Evolutionary conservation across 2,888 invertebrate species (phyloP).

Genomic region (Hipparchia sbordonii): DNA sequence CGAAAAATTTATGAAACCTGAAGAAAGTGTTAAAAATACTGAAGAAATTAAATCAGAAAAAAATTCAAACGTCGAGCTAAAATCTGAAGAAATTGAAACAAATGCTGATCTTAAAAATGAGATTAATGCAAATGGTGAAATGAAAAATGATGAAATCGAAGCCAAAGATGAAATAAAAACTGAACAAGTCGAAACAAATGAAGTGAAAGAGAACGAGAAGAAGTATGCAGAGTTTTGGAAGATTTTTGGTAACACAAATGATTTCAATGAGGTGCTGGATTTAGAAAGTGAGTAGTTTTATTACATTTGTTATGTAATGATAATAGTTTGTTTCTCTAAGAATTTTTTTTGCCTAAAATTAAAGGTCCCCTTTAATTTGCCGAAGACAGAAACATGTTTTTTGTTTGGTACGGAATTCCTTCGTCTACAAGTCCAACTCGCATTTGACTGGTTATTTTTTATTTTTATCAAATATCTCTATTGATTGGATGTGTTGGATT

Average conservation of each 20-base stretch:
- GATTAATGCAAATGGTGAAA: neutral
- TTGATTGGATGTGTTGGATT: no score
- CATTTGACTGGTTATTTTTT: no score
- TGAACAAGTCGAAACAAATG: conserved; percentile 9
- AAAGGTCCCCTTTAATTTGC: no score
- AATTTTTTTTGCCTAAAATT: no score
- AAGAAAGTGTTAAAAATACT: neutral
- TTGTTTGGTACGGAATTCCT: no score
- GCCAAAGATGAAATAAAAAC: conserved; percentile 19
- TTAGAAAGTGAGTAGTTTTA: conserved; percentile 61
- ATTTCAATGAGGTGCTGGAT: conserved; percentile 68
- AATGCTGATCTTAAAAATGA: neutral
- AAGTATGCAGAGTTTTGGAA: conserved; percentile 54
- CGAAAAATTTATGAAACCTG: conserved; percentile 44
- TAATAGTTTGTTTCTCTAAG: no score
- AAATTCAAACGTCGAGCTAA: neutral
- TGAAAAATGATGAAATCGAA: neutral
- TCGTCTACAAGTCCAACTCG: no score
- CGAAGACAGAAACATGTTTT: no score
- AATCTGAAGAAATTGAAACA: conserved; percentile 30
- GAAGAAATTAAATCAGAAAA: conserved; percentile 25
- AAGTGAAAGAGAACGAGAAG: conserved; percentile 19
- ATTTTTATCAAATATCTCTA: no score
- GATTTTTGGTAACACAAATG: conserved; percentile 67
- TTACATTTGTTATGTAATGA: neutral